Evolutionary conservation across 2,888 invertebrate species (phyloP).

Genomic region (Halictus quadricinctus): DNA sequence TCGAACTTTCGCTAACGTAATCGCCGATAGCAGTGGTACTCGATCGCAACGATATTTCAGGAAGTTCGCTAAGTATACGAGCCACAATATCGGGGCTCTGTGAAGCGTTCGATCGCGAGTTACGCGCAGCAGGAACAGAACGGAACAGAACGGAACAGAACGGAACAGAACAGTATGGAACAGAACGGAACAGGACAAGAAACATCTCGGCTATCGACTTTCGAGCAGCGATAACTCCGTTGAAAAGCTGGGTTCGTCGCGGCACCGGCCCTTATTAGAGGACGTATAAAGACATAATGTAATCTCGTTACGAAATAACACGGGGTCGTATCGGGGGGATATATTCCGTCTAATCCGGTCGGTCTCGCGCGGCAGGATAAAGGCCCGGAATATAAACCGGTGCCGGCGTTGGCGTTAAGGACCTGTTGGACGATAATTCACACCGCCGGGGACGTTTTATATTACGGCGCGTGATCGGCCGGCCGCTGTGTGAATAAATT

Average conservation of each 20-base stretch:
- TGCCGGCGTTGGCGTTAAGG: conserved; percentile 62
- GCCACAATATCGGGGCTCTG: conserved; percentile 1
- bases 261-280: conserved; percentile 2
- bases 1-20: conserved; percentile 1
- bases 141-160: not conserved
- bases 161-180: not conserved
- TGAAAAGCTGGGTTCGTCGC: not conserved
- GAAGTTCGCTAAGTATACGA: not conserved
- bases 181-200: not conserved
- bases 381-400: conserved; percentile 45
- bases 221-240: not conserved
- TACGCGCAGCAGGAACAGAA: not conserved
- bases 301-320: conserved; percentile 36
- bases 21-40: not conserved
- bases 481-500: conserved; percentile 60
- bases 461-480: conserved; percentile 24
- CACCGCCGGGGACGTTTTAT: conserved; percentile 36
- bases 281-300: conserved; percentile 35
- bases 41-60: conserved; percentile 15
- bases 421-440: conserved; percentile 57
- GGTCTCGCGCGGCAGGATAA: conserved; percentile 30
- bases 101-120: conserved; percentile 7
- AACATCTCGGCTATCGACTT: not conserved
- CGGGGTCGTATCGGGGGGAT: conserved; percentile 4
- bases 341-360: conserved; percentile 36